Evolutionary conservation across 1,140 invertebrate species (phyloP).

Genomic region (Euwallacea similis): DNA sequence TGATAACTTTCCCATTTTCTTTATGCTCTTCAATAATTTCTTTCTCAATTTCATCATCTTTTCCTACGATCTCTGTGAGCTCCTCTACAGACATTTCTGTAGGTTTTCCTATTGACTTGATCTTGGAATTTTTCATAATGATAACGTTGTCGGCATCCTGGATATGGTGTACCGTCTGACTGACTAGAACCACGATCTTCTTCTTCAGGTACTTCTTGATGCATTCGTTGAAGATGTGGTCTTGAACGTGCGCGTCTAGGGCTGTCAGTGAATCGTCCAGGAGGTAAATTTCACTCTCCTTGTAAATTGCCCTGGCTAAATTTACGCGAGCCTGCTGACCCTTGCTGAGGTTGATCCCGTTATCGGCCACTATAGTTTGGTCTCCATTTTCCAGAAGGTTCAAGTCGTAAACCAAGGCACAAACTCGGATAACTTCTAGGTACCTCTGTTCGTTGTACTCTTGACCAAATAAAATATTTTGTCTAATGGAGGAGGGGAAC

Average conservation of each 20-base stretch:
- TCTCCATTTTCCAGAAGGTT: constrained; percentile 70
- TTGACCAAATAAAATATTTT: constrained; percentile 69
- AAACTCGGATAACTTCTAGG: constrained; percentile 47
- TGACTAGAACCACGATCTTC: constrained; percentile 74
- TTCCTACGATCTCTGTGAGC: constrained; percentile 21
- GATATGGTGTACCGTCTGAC: constrained; percentile 83
- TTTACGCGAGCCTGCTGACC: constrained; percentile 91
- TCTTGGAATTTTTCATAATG: constrained; percentile 58
- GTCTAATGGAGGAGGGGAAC: constrained; percentile 61
- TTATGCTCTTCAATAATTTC: constrained; percentile 38
- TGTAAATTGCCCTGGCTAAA: constrained; percentile 80
- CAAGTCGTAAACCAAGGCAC: constrained; percentile 69
- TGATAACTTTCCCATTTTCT: not conserved
- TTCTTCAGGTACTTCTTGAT: constrained; percentile 69
- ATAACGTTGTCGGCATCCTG: constrained; percentile 72
- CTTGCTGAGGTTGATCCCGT: constrained; percentile 76
- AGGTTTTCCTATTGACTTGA: constrained; percentile 53
- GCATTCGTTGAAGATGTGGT: constrained; percentile 76
- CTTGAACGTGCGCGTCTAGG: constrained; percentile 75
- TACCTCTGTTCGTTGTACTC: constrained; percentile 55
- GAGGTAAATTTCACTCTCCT: constrained; percentile 75
- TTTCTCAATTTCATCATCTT: constrained; percentile 39
- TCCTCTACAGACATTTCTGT: constrained; percentile 30
- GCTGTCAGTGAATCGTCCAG: constrained; percentile 86
- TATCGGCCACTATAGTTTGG: constrained; percentile 79